A percentile compares a stretch with the other conserved stretches of the same genome.
Evolutionary conservation across 2,888 invertebrate species (phyloP).

Genomic region (Synergus itoensis): DNA sequence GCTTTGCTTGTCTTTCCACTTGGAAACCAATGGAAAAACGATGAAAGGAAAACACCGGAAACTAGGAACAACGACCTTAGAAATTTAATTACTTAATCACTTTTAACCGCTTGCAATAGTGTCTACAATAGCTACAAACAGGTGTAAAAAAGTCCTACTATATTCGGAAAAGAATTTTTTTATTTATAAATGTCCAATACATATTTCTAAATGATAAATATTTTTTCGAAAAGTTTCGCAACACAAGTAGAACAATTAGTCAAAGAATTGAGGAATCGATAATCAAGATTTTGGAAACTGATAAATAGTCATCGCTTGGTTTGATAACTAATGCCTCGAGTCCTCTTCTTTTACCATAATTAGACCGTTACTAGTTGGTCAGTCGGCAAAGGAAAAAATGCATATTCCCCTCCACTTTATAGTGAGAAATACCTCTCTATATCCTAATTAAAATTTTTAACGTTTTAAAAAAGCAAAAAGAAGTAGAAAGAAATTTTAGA

Average conservation of each 20-base stretch:
- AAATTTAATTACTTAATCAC: slow-evolving; percentile 5
- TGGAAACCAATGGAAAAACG: slow-evolving; percentile 15
- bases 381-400: slow-evolving; percentile 56
- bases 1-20: slow-evolving; percentile 5
- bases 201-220: not conserved
- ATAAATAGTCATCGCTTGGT: slow-evolving; percentile 35
- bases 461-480: too few species aligned
- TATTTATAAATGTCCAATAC: not conserved
- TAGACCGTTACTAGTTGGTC: slow-evolving; percentile 74
- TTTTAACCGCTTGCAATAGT: slow-evolving; percentile 1
- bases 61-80: slow-evolving; percentile 21
- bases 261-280: not conserved
- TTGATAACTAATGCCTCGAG: slow-evolving; percentile 45
- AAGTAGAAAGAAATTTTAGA: too few species aligned
- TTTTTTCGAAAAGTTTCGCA: too few species aligned
- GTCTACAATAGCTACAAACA: not conserved
- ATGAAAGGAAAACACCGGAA: slow-evolving; percentile 19
- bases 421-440: not conserved
- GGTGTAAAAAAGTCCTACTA: not conserved
- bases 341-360: slow-evolving; percentile 62
- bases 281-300: not conserved
- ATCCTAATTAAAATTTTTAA: too few species aligned
- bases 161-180: too few species aligned
- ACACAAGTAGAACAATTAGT: not conserved
- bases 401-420: slow-evolving; percentile 52